Base-by-base conservation (phyloP, 1,140 invertebrate species). In the Eriosoma lanigerum region DNA sequence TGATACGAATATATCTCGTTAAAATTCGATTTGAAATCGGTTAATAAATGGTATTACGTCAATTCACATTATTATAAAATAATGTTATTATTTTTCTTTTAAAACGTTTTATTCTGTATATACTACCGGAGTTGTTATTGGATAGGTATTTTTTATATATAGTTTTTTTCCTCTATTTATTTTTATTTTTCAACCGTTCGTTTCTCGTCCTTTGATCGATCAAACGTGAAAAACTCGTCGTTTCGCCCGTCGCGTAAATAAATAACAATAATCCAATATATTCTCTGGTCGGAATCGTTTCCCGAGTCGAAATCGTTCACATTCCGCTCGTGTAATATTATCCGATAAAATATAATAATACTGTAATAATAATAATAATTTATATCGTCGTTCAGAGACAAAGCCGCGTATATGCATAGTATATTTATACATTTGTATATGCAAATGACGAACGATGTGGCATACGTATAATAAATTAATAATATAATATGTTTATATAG, bases 191-290 rank as follows among this genome's bases (percentile, higher is more conserved):
- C 19, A 9, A 62, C 29, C 6, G 3, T 32, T 9, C 17, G 60
- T 38, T 64, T 17, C 3, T 32, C 17, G 10, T 26, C 52, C 54
- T 76, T 76, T 76, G 72, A 58, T 54, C 72, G 72, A 58, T 21
- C 52, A 58, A 73, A 76, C 72, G 72, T 32, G 72, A 52, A 73
- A n/a, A 73, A 73, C 46, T 52, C 17, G n/a, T 56, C 54, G 13
- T 72, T 54, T 46, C 52, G n/a, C 72, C 13, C 1, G 21, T n/a
- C 26, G 46, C 17, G 3, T 17, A 73, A 50, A 76, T 38, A 54
- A 32, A 24, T 48, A 38, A 46, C 44, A 48, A 68, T 48, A 68
- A 68, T 68, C 44, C 64, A 15, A 48, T 68, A 48, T 68, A 68
- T 76, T 38, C 26, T 50, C 5, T 1, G 29, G 29, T 58, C 32